These are phyloP conservation scores for Narcine bancroftii DNA, from an alignment of 2,113 vertebrate species.

Conservation along the genomic window DNA sequence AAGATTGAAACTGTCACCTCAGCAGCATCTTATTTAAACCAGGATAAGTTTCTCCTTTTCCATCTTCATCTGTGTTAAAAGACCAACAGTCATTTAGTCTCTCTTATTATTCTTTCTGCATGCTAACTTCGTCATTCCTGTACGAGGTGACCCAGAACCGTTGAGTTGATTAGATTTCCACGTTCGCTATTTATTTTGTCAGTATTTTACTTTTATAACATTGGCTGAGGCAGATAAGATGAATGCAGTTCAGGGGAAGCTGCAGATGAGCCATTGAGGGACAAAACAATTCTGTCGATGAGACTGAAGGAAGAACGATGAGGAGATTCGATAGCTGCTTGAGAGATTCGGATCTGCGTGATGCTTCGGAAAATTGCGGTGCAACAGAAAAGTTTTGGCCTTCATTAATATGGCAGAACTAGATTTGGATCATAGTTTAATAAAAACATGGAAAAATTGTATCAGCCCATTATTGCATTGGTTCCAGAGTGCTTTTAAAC, in stretches of 20 bases:
- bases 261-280: not conserved
- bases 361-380: not conserved
- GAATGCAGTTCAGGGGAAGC: not conserved
- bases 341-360: not conserved
- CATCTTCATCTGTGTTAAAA: no score
- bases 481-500: constrained; percentile 14
- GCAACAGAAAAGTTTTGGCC: not conserved
- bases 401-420: not conserved
- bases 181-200: no score
- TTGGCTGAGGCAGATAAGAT: not conserved
- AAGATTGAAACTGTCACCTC: no score
- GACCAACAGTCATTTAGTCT: no score
- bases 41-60: no score
- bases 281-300: not conserved
- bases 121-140: no score
- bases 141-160: no score
- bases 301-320: not conserved
- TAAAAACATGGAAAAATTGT: not conserved
- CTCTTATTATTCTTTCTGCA: no score
- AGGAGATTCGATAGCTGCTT: not conserved
- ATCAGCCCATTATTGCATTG: not conserved
- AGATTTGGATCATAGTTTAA: constrained; percentile 9
- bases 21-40: no score
- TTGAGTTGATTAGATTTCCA: no score
- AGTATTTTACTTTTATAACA: no score